These are phyloP conservation scores for Styela plicata DNA, from an alignment of 23 tunicate species.

Conservation along the genomic window DNA sequence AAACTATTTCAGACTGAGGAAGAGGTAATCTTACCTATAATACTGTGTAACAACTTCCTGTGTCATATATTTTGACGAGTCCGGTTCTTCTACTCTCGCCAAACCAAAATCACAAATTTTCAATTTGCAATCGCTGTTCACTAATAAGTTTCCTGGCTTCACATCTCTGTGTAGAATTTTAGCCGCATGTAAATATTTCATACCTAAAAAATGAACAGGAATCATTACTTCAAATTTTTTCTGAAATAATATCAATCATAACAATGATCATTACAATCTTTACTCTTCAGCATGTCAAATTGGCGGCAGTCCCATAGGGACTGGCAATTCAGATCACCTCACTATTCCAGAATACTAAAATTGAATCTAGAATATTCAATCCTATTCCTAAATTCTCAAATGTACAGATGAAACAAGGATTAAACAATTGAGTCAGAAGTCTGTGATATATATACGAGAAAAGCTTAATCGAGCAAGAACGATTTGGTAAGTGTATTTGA, in stretches of 20 bases:
- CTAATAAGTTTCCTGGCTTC: slow-evolving; percentile 92
- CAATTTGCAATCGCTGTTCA: slow-evolving; percentile 81
- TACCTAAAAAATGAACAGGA: slow-evolving; percentile 29
- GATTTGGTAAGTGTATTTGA: no score
- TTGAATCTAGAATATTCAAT: no score
- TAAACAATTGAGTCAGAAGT: no score
- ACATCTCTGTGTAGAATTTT: slow-evolving; percentile 92
- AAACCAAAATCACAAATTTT: slow-evolving; percentile 98
- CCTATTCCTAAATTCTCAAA: no score
- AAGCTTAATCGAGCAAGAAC: no score
- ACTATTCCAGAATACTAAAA: no score
- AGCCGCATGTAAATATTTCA: slow-evolving; percentile 90
- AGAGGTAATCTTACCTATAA: slow-evolving; percentile 79
- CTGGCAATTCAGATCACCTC: neutral
- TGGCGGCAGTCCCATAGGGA: no score
- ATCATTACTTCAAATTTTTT: no score
- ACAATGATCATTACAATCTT: neutral
- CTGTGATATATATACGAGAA: no score
- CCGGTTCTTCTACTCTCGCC: slow-evolving; percentile 85
- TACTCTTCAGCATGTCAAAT: no score
- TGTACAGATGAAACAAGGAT: no score
- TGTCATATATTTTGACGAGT: slow-evolving; percentile 75
- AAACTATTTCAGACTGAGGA: no score
- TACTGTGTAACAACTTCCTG: slow-evolving; percentile 98
- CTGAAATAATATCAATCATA: neutral